These are phyloP conservation scores for Edolisoma coerulescens DNA, from an alignment of 2,113 vertebrate species.

Conservation along the genomic window DNA sequence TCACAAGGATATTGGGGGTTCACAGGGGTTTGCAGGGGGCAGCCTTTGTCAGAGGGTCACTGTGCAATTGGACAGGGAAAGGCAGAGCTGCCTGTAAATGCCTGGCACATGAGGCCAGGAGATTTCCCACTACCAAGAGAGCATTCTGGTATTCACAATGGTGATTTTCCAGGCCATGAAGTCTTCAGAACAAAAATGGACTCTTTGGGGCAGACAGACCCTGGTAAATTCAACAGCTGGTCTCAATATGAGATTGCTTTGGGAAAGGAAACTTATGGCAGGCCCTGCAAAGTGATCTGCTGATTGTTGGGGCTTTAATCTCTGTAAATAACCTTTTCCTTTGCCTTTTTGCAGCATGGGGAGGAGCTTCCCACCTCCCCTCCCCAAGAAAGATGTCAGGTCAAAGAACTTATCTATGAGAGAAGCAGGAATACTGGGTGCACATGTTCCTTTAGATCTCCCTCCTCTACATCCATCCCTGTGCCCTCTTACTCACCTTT, in stretches of 20 bases:
- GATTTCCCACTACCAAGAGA: not conserved
- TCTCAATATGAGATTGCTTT: not conserved
- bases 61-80: not conserved
- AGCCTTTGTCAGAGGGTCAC: not conserved
- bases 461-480: not conserved
- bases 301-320: not conserved
- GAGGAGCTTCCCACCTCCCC: not conserved
- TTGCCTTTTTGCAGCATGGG: not conserved
- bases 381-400: not conserved
- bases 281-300: not conserved
- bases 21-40: fast-evolving
- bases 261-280: not conserved
- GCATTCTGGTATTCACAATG: not conserved
- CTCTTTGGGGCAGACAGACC: not conserved
- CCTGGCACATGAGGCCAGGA: not conserved
- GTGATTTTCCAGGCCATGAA: not conserved
- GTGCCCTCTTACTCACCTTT: not conserved
- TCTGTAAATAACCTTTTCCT: not conserved
- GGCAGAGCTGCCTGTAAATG: not conserved
- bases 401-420: not conserved
- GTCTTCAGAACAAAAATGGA: not conserved
- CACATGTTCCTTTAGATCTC: not conserved
- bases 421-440: not conserved
- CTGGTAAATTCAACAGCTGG: not conserved
- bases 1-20: not conserved